A percentile compares a stretch with the other conserved stretches of the same genome.
Evolutionary conservation across 1,140 invertebrate species (phyloP).

Genomic region (Planococcus citri): DNA sequence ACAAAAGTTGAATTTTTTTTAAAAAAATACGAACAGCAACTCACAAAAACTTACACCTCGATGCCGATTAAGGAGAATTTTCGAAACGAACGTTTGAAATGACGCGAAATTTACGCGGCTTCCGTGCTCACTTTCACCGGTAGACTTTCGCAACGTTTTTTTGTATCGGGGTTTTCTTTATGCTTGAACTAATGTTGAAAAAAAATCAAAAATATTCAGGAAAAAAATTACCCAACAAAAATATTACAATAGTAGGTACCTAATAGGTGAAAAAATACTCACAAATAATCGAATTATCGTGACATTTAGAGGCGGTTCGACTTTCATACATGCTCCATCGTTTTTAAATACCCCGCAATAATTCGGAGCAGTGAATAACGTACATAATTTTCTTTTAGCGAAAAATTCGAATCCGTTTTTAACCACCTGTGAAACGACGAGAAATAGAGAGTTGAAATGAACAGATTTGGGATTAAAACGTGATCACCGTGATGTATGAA

Average conservation of each 20-base stretch:
- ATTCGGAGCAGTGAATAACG: slow-evolving; percentile 15
- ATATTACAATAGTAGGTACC: too few species aligned
- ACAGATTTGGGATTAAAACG: too few species aligned
- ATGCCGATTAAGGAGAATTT: too few species aligned
- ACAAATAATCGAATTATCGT: slow-evolving; percentile 8
- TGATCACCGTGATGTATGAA: too few species aligned
- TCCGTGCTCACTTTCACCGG: neutral
- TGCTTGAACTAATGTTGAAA: neutral
- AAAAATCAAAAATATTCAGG: neutral
- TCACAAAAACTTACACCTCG: too few species aligned
- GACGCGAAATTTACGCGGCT: too few species aligned
- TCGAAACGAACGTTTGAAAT: too few species aligned
- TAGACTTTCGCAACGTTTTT: slow-evolving; percentile 6
- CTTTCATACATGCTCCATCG: slow-evolving; percentile 9
- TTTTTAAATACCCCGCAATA: slow-evolving; percentile 11
- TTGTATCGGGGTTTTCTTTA: neutral
- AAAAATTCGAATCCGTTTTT: slow-evolving; percentile 22
- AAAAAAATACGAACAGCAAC: too few species aligned
- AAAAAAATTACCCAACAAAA: neutral
- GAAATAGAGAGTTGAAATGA: too few species aligned
- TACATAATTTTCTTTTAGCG: slow-evolving; percentile 13
- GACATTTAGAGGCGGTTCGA: neutral
- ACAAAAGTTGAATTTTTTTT: too few species aligned
- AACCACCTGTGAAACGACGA: neutral
- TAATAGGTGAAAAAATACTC: neutral